Conservation (phyloP, 1,140 invertebrate genomes). For the Ips typographus region DNA sequence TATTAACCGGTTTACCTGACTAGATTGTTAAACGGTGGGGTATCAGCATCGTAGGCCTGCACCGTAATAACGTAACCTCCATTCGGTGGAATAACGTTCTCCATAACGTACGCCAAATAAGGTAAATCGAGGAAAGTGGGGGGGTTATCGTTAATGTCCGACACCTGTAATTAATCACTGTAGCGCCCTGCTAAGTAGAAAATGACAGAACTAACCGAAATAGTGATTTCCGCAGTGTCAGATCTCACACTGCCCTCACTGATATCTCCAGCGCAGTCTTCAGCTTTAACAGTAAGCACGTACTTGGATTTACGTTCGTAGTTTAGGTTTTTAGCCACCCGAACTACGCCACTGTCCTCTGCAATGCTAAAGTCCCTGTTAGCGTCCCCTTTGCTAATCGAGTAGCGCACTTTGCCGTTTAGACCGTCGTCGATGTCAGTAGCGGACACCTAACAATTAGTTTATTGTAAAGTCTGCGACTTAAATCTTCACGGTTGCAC, state of each 20-base stretch:
- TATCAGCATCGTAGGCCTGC: slow-evolving; percentile 85
- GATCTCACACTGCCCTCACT: slow-evolving; percentile 58
- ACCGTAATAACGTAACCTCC: slow-evolving; percentile 78
- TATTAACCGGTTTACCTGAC: slow-evolving; percentile 57
- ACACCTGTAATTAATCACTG: slow-evolving; percentile 56
- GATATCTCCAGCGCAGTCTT: slow-evolving; percentile 77
- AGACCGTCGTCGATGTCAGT: slow-evolving; percentile 88
- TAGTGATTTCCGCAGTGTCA: slow-evolving; percentile 72
- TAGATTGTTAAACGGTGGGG: slow-evolving; percentile 85
- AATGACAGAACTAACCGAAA: slow-evolving; percentile 50
- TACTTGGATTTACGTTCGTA: slow-evolving; percentile 87
- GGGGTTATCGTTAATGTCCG: slow-evolving; percentile 94
- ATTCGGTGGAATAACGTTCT: slow-evolving; percentile 79
- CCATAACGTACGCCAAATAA: slow-evolving; percentile 89
- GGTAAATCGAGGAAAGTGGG: slow-evolving; percentile 90
- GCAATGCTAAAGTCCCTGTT: slow-evolving; percentile 89
- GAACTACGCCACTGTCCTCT: slow-evolving; percentile 82
- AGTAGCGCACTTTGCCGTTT: slow-evolving; percentile 86
- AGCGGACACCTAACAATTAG: slow-evolving; percentile 71
- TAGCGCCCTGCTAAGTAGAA: not conserved
- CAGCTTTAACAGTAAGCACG: slow-evolving; percentile 78
- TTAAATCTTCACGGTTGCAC: not conserved
- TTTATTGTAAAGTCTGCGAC: slow-evolving; percentile 33
- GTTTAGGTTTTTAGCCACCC: slow-evolving; percentile 88
- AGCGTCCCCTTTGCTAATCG: slow-evolving; percentile 84